Conservation (phyloP, 2,113 vertebrate species). For the Triplophysa rosa region DNA sequence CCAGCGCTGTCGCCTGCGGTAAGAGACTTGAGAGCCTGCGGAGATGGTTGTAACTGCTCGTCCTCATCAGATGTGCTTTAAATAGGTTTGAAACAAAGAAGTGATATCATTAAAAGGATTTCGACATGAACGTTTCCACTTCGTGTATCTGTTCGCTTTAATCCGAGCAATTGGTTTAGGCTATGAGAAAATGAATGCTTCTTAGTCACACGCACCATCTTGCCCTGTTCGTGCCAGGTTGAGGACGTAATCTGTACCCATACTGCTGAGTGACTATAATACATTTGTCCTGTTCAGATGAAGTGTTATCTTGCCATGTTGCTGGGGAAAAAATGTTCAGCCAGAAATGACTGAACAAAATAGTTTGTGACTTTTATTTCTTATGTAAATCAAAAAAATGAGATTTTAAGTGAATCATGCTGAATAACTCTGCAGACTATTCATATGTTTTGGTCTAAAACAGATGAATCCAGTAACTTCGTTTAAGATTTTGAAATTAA, state of each 20-base stretch:
- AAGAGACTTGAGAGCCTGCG: not conserved
- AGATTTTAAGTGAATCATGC: no score
- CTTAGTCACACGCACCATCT: not conserved
- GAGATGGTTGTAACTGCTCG: slow-evolving; percentile 30
- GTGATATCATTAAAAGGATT: not conserved
- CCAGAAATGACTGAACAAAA: no score
- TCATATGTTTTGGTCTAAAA: no score
- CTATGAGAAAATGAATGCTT: not conserved
- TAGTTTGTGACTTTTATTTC: no score
- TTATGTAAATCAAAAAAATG: no score
- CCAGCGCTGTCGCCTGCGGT: not conserved
- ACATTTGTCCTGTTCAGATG: not conserved
- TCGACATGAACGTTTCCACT: not conserved
- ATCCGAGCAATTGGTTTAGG: slow-evolving; percentile 10
- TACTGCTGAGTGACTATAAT: not conserved
- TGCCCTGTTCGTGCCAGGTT: not conserved
- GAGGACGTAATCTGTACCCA: not conserved
- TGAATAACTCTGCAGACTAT: no score
- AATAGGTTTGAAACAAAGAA: slow-evolving; percentile 22
- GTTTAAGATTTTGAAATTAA: no score
- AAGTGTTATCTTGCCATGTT: no score
- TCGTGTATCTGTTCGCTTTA: slow-evolving; percentile 14
- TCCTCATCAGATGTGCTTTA: slow-evolving; percentile 23
- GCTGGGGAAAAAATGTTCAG: no score
- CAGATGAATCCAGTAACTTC: no score